Percentiles rank a stretch among this genome's conserved stretches.
Evolutionary conservation across 2,797 vertebrate species (phyloP).

Genomic region (Phrynocephalus vlangalii): DNA sequence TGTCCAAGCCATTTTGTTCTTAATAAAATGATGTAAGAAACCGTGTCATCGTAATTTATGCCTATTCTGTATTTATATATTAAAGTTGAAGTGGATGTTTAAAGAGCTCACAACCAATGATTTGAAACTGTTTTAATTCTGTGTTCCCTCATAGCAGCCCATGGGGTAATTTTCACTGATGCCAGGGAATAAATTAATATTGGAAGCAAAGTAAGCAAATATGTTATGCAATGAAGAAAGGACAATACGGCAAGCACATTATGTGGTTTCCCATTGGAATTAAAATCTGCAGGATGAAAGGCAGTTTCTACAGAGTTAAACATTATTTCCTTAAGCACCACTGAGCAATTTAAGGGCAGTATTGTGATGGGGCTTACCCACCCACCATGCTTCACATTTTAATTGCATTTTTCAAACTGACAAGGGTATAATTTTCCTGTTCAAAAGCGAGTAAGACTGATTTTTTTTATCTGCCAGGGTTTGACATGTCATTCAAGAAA

Average conservation of each 20-base stretch:
- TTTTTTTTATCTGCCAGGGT: slow-evolving; percentile 14
- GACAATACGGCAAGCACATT: background rate
- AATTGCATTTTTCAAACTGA: slow-evolving; percentile 35
- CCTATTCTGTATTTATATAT: slow-evolving; percentile 71
- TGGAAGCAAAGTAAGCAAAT: slow-evolving; percentile 6
- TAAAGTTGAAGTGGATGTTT: slow-evolving; percentile 58
- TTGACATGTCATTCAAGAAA: slow-evolving; percentile 33
- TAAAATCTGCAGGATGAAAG: slow-evolving; percentile 21
- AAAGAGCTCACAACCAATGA: slow-evolving; percentile 39
- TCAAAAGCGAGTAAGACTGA: slow-evolving; percentile 36
- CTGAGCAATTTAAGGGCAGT: slow-evolving; percentile 36
- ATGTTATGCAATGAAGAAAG: background rate
- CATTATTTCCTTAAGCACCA: slow-evolving; percentile 27
- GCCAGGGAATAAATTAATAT: slow-evolving; percentile 17
- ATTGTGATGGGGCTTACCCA: slow-evolving; percentile 24
- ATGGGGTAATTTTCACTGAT: background rate
- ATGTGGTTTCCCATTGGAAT: slow-evolving; percentile 12
- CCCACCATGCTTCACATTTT: slow-evolving; percentile 33
- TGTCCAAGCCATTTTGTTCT: slow-evolving; percentile 80
- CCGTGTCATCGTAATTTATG: slow-evolving; percentile 68
- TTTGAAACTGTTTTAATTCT: slow-evolving; percentile 43
- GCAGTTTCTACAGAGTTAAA: slow-evolving; percentile 30
- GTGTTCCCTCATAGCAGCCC: slow-evolving; percentile 6
- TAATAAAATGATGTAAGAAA: slow-evolving; percentile 76
- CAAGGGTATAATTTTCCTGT: slow-evolving; percentile 42